phyloP scores from a whole-genome alignment of 2,797 vertebrate genomes.

The Macropodus opercularis region DNA sequence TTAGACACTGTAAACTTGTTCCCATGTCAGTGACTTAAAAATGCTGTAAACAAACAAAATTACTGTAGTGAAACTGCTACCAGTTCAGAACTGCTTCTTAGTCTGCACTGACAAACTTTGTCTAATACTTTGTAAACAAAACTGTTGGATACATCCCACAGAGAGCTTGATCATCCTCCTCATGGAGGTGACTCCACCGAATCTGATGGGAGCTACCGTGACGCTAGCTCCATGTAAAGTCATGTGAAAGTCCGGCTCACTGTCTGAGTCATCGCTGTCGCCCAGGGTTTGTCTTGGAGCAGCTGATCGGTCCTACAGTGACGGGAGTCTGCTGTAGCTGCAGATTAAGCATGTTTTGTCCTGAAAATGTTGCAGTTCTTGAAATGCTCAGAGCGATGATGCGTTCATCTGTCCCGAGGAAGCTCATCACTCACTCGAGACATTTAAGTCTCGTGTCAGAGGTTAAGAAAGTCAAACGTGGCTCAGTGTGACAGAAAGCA shows the following conservation, averaged over 20 bases:
- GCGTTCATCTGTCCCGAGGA: not conserved
- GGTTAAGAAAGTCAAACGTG: not conserved
- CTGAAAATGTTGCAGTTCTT: not conserved
- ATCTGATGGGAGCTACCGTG: conserved; percentile 4
- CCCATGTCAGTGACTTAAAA: conserved; percentile 44
- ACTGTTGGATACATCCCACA: not conserved
- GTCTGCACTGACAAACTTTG: not conserved
- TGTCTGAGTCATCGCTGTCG: conserved; percentile 32
- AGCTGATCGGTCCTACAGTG: not conserved
- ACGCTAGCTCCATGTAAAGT: not conserved
- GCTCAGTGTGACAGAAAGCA: not conserved
- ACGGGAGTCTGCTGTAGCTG: not conserved
- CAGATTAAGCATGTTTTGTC: not conserved
- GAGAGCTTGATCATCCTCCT: not conserved
- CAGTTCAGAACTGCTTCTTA: not conserved
- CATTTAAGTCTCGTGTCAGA: not conserved
- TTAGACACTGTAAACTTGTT: conserved; percentile 24
- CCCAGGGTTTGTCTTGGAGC: not conserved
- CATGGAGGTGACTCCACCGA: not conserved
- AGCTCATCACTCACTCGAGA: not conserved
- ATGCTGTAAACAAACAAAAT: conserved; percentile 26
- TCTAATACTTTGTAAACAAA: conserved; percentile 25
- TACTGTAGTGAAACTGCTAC: not conserved
- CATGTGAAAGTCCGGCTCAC: conserved; percentile 11
- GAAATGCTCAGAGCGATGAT: not conserved